Conservation (phyloP, 2,888 invertebrate genomes). For the Boloria euphrosyne region DNA sequence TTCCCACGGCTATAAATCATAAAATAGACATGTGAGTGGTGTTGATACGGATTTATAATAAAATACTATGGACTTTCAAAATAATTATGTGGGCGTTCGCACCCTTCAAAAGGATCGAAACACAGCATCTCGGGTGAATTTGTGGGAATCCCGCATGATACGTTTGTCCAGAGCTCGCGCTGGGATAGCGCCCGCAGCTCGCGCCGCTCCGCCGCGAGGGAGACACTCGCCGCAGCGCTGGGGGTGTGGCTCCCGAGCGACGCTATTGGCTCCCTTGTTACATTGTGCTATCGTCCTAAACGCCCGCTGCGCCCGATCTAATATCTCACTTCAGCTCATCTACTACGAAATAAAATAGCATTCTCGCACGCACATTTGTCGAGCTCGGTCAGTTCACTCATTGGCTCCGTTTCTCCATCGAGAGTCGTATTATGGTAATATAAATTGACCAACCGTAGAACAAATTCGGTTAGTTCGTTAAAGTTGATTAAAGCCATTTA, state of each 20-base stretch:
- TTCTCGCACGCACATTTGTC: constrained; percentile 44
- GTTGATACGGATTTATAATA: constrained; percentile 78
- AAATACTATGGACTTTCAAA: constrained; percentile 71
- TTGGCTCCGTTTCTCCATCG: constrained; percentile 61
- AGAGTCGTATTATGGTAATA: constrained; percentile 78
- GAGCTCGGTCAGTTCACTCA: constrained; percentile 56
- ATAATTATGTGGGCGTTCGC: constrained; percentile 80
- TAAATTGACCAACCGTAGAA: constrained; percentile 82
- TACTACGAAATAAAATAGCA: constrained; percentile 61
- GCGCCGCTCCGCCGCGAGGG: constrained; percentile 40
- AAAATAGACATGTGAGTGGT: constrained; percentile 67
- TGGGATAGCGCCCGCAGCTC: constrained; percentile 48
- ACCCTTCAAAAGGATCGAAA: constrained; percentile 66
- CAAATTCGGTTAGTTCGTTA: constrained; percentile 83
- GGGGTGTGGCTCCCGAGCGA: constrained; percentile 54
- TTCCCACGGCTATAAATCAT: constrained; percentile 81
- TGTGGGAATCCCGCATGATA: constrained; percentile 80
- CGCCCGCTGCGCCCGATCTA: constrained; percentile 55
- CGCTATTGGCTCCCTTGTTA: constrained; percentile 56
- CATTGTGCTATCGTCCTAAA: constrained; percentile 54
- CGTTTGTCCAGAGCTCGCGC: constrained; percentile 43
- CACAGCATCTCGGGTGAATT: constrained; percentile 68
- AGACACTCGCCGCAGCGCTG: constrained; percentile 40
- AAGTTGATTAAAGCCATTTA: constrained; percentile 83
- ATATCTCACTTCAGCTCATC: constrained; percentile 55